These are phyloP conservation scores for Phortica magna DNA, from an alignment of 2,888 invertebrate genomes.

Conservation along the genomic window DNA sequence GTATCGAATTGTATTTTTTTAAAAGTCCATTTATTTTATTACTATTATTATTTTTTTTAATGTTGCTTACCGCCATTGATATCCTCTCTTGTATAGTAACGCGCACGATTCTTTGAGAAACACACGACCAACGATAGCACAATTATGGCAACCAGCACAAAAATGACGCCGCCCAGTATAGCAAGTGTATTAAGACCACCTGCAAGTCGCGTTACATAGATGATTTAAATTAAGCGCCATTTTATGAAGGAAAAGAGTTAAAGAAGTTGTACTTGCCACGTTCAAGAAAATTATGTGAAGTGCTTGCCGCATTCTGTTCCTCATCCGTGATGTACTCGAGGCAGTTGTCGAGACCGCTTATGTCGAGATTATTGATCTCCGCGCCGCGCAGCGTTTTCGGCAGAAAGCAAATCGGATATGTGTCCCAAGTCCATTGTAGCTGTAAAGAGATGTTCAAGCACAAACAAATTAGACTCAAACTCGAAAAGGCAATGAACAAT, in stretches of 20 bases:
- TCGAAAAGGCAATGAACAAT: neutral
- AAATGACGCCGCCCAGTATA: slow-evolving; percentile 77
- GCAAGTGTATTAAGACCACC: slow-evolving; percentile 80
- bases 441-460: slow-evolving; percentile 40
- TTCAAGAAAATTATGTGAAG: slow-evolving; percentile 79
- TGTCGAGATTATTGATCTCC: slow-evolving; percentile 77
- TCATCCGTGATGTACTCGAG: slow-evolving; percentile 78
- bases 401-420: slow-evolving; percentile 78
- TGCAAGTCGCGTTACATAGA: slow-evolving; percentile 49
- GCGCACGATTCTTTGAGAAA: slow-evolving; percentile 84
- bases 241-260: neutral
- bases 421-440: slow-evolving; percentile 78
- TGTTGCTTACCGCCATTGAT: slow-evolving; percentile 72
- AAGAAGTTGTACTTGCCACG: slow-evolving; percentile 75
- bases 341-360: slow-evolving; percentile 75
- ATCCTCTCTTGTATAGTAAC: slow-evolving; percentile 90
- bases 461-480: too few species aligned
- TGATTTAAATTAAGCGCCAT: too few species aligned
- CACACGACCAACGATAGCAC: slow-evolving; percentile 79
- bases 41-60: slow-evolving; percentile 12
- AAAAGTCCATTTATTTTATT: neutral
- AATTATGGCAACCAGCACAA: slow-evolving; percentile 76
- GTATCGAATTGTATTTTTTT: neutral
- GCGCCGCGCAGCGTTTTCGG: slow-evolving; percentile 77
- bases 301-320: slow-evolving; percentile 79